These are phyloP conservation scores for Pandemis cinnamomeana DNA, from an alignment of 2,888 invertebrate species.

Conservation along the genomic window DNA sequence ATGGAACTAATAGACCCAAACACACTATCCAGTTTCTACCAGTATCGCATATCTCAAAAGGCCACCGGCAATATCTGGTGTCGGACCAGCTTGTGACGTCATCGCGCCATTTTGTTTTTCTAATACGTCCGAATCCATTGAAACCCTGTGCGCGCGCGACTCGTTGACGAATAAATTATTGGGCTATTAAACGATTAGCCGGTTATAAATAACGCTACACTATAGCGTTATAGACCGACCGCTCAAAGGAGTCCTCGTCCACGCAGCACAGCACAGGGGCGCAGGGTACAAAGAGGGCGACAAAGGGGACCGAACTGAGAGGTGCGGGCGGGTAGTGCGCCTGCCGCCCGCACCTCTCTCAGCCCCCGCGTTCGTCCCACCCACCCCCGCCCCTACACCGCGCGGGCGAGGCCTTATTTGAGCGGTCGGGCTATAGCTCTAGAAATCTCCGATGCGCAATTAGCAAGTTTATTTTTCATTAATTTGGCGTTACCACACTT, in stretches of 20 bases:
- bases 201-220: slow-evolving; percentile 16
- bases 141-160: slow-evolving; percentile 30
- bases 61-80: slow-evolving; percentile 27
- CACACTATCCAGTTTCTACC: slow-evolving; percentile 30
- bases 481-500: slow-evolving; percentile 33
- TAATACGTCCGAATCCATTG: slow-evolving; percentile 39
- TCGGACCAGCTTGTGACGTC: slow-evolving; percentile 28
- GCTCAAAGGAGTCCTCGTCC: too few species aligned
- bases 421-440: background rate
- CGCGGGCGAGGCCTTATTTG: too few species aligned
- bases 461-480: slow-evolving; percentile 26
- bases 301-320: too few species aligned
- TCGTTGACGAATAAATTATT: slow-evolving; percentile 34
- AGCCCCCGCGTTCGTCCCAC: too few species aligned
- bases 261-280: too few species aligned
- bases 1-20: slow-evolving; percentile 9
- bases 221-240: background rate
- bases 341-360: too few species aligned
- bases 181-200: slow-evolving; percentile 21
- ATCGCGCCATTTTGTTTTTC: slow-evolving; percentile 28
- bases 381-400: too few species aligned
- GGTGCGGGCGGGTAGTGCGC: too few species aligned
- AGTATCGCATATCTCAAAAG: slow-evolving; percentile 35
- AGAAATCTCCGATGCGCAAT: slow-evolving; percentile 23
- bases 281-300: too few species aligned